Base-by-base conservation (phyloP, 2,113 vertebrate species). In the Podilymbus podiceps region DNA sequence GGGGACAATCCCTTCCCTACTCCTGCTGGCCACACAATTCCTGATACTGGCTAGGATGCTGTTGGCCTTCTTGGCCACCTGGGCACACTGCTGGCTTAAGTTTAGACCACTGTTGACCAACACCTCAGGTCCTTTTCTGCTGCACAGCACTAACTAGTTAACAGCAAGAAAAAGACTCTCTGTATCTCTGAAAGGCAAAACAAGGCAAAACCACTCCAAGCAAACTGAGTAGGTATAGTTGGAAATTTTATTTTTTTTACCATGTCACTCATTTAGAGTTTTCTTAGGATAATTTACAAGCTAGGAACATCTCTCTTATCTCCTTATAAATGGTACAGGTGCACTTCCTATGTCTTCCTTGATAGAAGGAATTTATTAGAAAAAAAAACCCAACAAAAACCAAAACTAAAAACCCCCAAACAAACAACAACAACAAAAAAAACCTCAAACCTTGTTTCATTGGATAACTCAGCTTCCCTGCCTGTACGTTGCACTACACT, bases 101-200 rank as follows among this genome's bases (percentile, higher is more conserved):
- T 24, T 19, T 42, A 62, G 9, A 8, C 0, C 0, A 21, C 8
- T 58, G 28, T 30, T 6, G 1, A 31, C 3, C 25, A 64, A 8
- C 21, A 75, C 30, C 15, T 22, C 23, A 31, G 8, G 25, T 76
- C 63, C 23, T 88, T 19, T 44, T 24, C 20, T 4, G 3, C 19
- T 2, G 3, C 23, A 62, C 8, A 11, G 38, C 67, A 73, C 40
- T 30, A 92, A 69, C 2, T 58, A 44, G 23, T 20, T 21, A 94
- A 77, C 12, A 79, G 16, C 8, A 67, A 67, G 56, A 35, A 53
- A 49, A 58, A 12, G 21, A 47, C 25, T 49, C 8, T 17, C 55
- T 60, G 33, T 8, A 73, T 56, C 64, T 64, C 31, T 31, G 46
- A 88, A 49, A 8, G 31, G 27, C 38, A 87, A 28, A 60, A 44